phyloP scores from a whole-genome alignment of 2,113 vertebrate genomes.

The Lepus americanus region DNA sequence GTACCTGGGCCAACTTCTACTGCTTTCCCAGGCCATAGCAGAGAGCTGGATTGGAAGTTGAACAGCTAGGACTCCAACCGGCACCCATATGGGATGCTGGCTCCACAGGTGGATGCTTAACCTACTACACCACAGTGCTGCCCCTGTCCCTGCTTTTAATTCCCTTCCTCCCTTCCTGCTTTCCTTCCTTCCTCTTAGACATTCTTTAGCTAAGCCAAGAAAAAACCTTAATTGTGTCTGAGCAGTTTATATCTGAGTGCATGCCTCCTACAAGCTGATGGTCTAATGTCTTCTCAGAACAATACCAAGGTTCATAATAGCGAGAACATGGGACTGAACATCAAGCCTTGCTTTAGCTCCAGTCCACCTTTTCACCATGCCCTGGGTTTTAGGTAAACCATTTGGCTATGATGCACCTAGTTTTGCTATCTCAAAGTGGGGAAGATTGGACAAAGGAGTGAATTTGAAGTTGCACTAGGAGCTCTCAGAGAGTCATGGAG shows the following conservation, averaged over 20 bases:
- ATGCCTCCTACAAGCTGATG: neutral
- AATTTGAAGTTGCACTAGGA: neutral
- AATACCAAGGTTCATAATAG: accelerated
- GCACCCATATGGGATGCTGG: too few relatives aligned
- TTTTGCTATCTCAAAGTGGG: neutral
- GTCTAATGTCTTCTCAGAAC: slow-evolving; percentile 1
- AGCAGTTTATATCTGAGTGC: neutral
- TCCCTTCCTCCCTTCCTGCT: neutral
- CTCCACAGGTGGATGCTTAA: too few relatives aligned
- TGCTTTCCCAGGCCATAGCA: too few relatives aligned
- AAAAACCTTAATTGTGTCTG: neutral
- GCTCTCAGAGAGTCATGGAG: neutral
- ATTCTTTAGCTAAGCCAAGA: slow-evolving; percentile 20
- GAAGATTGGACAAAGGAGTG: neutral
- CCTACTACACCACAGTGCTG: too few relatives aligned
- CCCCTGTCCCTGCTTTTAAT: neutral
- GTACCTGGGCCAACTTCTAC: too few relatives aligned
- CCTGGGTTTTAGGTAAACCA: neutral
- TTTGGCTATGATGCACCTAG: neutral
- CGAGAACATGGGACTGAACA: neutral
- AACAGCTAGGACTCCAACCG: too few relatives aligned
- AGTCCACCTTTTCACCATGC: neutral
- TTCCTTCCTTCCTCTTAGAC: neutral
- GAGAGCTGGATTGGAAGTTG: too few relatives aligned
- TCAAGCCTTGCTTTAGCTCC: neutral